Evolutionary conservation across 2,113 vertebrate genomes (phyloP), one percentile per base, ranked within the genome.

Genomic region (Hydrolagus affinis): DNA sequence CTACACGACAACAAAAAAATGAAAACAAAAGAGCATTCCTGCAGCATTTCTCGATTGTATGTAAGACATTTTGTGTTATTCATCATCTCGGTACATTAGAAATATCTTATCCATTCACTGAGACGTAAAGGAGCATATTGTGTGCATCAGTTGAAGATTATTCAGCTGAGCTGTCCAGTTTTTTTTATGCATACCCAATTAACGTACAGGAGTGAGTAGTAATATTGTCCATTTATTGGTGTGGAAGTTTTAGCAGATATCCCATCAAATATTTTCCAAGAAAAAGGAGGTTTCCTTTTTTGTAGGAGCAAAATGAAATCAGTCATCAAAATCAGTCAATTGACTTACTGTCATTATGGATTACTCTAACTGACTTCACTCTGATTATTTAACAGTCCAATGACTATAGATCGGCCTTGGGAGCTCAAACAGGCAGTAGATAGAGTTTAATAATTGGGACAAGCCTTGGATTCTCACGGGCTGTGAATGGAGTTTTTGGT

Each of bases 371-470:
- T 21, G 73, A 75, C 73, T 56, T 44, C 73, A 19, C 73, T 44
- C 6, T 75, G 73, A 75, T 75, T 56, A 75, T 75, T 75, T 75
- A 75, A 75, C 21, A 75, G 73, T 3, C 19, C 17, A 32, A 75
- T 75, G 73, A 75, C 32, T 56, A 15, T 56, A 19, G 32, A 75
- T 30, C 44, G 11, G 73, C 15, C 73, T 75, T 1, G 19, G 73
- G 32, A 44, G 17, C 56, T 75, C 32, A 56, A 19, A 44, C 73
- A 75, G 73, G 73, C 32, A 44, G 30, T 75, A 30, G 32, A 44
- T 21, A 32, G 73, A 75, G 32, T 56, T 56, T 56, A 75, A 56
- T 75, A 75, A 75, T 56, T 75, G 73, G 32, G 73, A 75, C 32
- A 75, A 30, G 73, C 73, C 21, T 44, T 75, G 9, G 73, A 44